Evolutionary conservation across 2,113 vertebrate species (phyloP).

Genomic region (Aviceda subcristata): DNA sequence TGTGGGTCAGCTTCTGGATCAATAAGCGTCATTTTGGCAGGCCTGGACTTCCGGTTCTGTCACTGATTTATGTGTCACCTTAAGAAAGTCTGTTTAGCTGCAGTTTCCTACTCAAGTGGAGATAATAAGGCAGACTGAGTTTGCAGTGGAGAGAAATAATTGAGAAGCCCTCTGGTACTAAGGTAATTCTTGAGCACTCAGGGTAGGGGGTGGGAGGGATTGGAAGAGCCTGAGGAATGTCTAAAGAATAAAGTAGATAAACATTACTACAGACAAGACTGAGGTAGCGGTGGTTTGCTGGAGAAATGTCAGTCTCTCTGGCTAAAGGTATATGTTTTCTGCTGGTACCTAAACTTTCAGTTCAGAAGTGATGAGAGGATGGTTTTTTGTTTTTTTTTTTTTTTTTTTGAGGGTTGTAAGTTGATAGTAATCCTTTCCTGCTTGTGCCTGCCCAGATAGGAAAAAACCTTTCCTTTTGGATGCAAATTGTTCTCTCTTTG

Average conservation of each 20-base stretch:
- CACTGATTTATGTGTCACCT: background rate
- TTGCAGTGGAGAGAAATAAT: background rate
- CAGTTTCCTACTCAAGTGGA: constrained; percentile 26
- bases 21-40: background rate
- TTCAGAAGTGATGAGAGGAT: background rate
- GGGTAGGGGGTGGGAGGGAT: background rate
- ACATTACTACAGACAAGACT: background rate
- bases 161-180: background rate
- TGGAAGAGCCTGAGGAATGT: background rate
- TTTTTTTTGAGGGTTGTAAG: background rate
- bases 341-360: background rate
- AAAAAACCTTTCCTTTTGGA: background rate
- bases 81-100: constrained; percentile 30
- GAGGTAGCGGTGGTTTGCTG: background rate
- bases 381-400: too few relatives aligned
- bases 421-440: background rate
- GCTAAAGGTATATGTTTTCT: background rate
- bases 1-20: constrained; percentile 18
- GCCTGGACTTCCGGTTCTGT: background rate
- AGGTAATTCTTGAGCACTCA: constrained; percentile 11
- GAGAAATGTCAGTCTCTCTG: background rate
- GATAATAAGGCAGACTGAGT: constrained; percentile 14
- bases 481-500: background rate
- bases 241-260: constrained; percentile 6
- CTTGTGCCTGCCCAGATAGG: background rate